Evolutionary conservation across 1,140 invertebrate species (phyloP), one percentile per base, ranked within the genome.

Genomic region (Leptinotarsa lineolata): DNA sequence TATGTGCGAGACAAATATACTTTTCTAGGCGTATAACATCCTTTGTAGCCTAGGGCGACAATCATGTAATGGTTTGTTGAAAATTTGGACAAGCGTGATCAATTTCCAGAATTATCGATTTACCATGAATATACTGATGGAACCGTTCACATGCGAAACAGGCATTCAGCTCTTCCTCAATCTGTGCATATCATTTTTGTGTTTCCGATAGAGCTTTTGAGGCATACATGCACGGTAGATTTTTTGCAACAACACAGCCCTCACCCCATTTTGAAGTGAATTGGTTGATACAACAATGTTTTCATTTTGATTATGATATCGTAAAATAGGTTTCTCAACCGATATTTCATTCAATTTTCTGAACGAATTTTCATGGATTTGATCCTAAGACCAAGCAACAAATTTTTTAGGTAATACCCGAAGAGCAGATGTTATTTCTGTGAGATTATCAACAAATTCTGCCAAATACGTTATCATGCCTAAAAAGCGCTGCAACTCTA

Each of bases 151-250:
- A 48, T 77, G 67, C 78, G 77, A 79, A 84, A 68, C 44, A 39
- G 6, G 79, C 81, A 11, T 85, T 76, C 16, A 80, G 75, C 76
- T 87, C 85, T 70, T 85, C 85, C 66, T 86, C 84, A 20, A 85
- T 85, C 72, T 84, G 82, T 8, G 21, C 21, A 22, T 22, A 22
- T 22, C 1, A 2, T 22, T 22, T 22, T 2, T 22, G 21, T 22
- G 21, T 22, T 22, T 22, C 21, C 2, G 21, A 22, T 22, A 22
- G 21, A 22, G 21, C 21, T 22, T 22, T 22, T 22, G 21, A 22
- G 2, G 21, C 21, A 22, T 22, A 22, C 2, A 22, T 22, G 21
- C 21, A 22, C 21, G 21, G 21, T 22, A 22, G 2, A 22, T 22
- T 22, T 22, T 22, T 22, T 22, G 21, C 21, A 22, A 22, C 21